These are phyloP conservation scores for Maniola hyperantus DNA, from an alignment of 2,888 invertebrate species.

Conservation along the genomic window DNA sequence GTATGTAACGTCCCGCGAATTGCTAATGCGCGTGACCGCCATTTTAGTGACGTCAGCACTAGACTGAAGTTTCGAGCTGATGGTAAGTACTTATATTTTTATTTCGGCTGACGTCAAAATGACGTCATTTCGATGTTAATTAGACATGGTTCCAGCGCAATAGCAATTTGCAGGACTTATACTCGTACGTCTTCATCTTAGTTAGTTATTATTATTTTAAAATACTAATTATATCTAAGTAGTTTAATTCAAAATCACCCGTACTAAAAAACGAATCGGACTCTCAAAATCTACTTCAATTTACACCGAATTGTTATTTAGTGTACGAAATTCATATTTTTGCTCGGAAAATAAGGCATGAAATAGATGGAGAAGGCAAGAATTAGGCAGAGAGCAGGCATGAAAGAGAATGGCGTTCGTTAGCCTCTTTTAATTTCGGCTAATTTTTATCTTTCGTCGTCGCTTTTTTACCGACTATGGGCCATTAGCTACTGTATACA, in stretches of 20 bases:
- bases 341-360: slow-evolving; percentile 24
- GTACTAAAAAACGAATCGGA: slow-evolving; percentile 1
- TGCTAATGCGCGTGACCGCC: too few relatives aligned
- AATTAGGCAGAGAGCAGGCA: slow-evolving; percentile 36
- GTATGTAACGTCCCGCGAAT: too few relatives aligned
- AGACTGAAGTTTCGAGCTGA: too few relatives aligned
- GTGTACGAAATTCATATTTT: slow-evolving; percentile 24
- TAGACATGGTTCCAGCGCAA: too few relatives aligned
- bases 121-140: too few relatives aligned
- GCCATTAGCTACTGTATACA: slow-evolving; percentile 65
- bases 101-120: too few relatives aligned
- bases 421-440: slow-evolving; percentile 82
- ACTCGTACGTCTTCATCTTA: too few relatives aligned
- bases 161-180: too few relatives aligned
- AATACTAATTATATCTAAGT: not conserved
- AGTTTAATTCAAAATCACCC: not conserved
- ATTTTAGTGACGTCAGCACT: too few relatives aligned
- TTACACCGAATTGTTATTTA: slow-evolving; percentile 17
- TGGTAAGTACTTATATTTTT: too few relatives aligned
- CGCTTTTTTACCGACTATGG: slow-evolving; percentile 75
- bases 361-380: slow-evolving; percentile 21
- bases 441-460: slow-evolving; percentile 80
- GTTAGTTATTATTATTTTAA: too few relatives aligned
- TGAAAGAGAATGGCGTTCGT: slow-evolving; percentile 75
- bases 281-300: slow-evolving; percentile 13